phyloP scores from a whole-genome alignment of 2,888 invertebrate genomes.

The Netelia inedita region DNA sequence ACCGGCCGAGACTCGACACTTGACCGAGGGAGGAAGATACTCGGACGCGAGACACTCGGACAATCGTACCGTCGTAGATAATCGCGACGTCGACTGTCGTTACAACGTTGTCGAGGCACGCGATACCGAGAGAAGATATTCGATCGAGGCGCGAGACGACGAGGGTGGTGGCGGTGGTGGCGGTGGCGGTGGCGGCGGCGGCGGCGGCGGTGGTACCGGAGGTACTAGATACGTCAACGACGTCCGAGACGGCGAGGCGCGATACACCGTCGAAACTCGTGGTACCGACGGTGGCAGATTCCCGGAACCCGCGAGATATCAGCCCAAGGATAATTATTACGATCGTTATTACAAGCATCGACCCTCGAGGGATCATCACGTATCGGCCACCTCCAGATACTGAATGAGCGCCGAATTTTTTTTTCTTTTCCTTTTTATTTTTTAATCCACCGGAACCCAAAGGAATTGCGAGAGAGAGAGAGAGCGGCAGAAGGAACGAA shows the following conservation, averaged over 20 bases:
- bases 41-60: conserved; percentile 69
- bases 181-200: neutral
- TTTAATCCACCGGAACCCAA: neutral
- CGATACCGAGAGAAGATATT: conserved; percentile 75
- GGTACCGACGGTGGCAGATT: conserved; percentile 66
- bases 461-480: conserved; percentile 5
- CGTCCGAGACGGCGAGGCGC: conserved; percentile 74
- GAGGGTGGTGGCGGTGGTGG: conserved; percentile 65
- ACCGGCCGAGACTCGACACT: conserved; percentile 73
- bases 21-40: conserved; percentile 64
- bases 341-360: conserved; percentile 84
- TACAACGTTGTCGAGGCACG: conserved; percentile 74
- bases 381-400: conserved; percentile 82
- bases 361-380: conserved; percentile 82
- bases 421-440: too few relatives aligned
- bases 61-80: conserved; percentile 67
- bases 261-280: conserved; percentile 71
- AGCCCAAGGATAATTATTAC: conserved; percentile 83
- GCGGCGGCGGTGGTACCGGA: neutral
- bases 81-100: conserved; percentile 75
- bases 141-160: conserved; percentile 72
- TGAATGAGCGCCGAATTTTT: conserved; percentile 70
- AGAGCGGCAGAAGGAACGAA: neutral
- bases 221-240: conserved; percentile 75
- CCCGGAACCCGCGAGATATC: conserved; percentile 73